Conservation (phyloP, 1,140 invertebrate genomes). For the Zaprionus ghesquierei region DNA sequence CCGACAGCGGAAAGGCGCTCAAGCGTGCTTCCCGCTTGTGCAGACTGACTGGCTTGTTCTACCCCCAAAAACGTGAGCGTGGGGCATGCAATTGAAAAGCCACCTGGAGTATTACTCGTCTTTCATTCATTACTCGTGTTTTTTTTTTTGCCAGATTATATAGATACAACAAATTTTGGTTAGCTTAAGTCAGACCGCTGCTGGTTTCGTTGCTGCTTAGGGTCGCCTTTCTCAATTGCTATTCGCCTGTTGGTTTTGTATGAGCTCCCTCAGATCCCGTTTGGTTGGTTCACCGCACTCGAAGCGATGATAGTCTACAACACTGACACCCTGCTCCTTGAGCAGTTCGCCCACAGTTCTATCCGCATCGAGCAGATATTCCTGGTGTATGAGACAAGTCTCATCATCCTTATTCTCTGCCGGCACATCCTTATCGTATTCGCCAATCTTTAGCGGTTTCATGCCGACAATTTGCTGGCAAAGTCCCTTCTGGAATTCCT, state of each 20-base stretch:
- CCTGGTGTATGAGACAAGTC: constrained; percentile 91
- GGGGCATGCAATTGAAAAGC: constrained; percentile 52
- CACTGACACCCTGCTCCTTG: constrained; percentile 86
- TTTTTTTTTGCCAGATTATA: constrained; percentile 35
- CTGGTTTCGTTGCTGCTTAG: not conserved
- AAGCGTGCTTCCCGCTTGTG: constrained; percentile 67
- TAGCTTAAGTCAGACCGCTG: constrained; percentile 10
- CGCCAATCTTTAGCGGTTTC: constrained; percentile 91
- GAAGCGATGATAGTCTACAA: constrained; percentile 93
- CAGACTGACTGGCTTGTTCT: constrained; percentile 38
- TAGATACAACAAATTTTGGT: constrained; percentile 47
- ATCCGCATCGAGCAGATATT: constrained; percentile 91
- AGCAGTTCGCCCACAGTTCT: constrained; percentile 90
- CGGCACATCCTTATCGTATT: constrained; percentile 86
- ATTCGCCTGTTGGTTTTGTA: constrained; percentile 54
- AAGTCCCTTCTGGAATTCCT: constrained; percentile 87
- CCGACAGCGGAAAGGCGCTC: constrained; percentile 36
- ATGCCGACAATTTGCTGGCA: constrained; percentile 97
- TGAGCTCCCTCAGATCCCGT: constrained; percentile 53
- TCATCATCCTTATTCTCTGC: constrained; percentile 87
- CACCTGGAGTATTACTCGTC: constrained; percentile 24
- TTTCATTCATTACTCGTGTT: constrained; percentile 28
- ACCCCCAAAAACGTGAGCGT: constrained; percentile 46
- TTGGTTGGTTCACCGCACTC: constrained; percentile 88
- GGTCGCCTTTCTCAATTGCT: constrained; percentile 46